Base-by-base conservation (phyloP, 2,113 vertebrate genomes). In the Propithecus coquereli region DNA sequence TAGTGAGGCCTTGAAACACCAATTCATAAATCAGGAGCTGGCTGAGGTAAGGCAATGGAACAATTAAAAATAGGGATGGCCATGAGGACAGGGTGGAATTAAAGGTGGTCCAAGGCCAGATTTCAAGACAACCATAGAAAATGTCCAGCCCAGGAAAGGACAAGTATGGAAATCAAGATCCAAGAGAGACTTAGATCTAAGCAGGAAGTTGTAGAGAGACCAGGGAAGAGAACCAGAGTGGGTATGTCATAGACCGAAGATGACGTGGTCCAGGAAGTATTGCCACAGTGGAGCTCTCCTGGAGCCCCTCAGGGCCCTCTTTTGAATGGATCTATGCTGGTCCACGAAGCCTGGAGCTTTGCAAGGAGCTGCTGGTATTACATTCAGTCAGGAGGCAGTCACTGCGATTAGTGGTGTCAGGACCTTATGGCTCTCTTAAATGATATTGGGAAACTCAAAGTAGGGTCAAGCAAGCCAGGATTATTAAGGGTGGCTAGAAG, bases 121-220 rank as follows among this genome's bases (percentile, higher is more conserved):
- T 74, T 89, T 91, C 73, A 97, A 80, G 73, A 87, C 65, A 95
- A 52, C 45, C 45, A 40, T n/a, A 59, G 80, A 54, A 47, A 27
- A 71, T 77, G 20, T 87, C 52, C 77, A 43, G 54, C 8, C 23
- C 61, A 91, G 71, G 61, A 87, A 85, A 94, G 34, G 47, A 73
- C 71, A 97, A 80, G 63, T 54, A 34, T 68, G 47, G 57, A 47
- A 52, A 70, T 83, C 43, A 68, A 88, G 65, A 91, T 32, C 83
- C 34, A 65, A 52, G 17, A 32, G 65, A 74, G 77, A 61, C 20
- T 43, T 63, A 76, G 32, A 77, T 52, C 43, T 80, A 32, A 71
- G 70, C 47, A n/a, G 40, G 52, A 65, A 43, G 7, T 23, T 88
- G 8, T 32, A 79, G 86, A 47, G 74, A 74, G 40, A 91, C 7